Conservation (phyloP, 1,140 invertebrate species). For the Caenorhabditis elegans region WBcel235 BX284606.5:5772501-5773000, state of each 20-base stretch:
- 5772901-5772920: not conserved
- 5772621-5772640: not conserved
- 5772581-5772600: no score
- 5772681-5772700: not conserved
- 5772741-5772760: not conserved
- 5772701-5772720: not conserved
- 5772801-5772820: conserved; percentile 5
- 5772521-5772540: not conserved
- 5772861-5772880: not conserved
- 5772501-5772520: no score
- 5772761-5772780: conserved; percentile 24
- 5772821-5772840: not conserved
- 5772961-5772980: conserved; percentile 29
- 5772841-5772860: not conserved
- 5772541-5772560: no score
- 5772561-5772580: no score
- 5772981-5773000: conserved; percentile 10
- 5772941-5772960: not conserved
- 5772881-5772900: not conserved
- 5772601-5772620: not conserved
- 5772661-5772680: not conserved
- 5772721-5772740: not conserved
- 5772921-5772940: not conserved
- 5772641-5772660: not conserved
- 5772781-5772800: not conserved